Evolutionary conservation across 2,888 invertebrate species (phyloP).

Genomic region (Onchidella celtica): DNA sequence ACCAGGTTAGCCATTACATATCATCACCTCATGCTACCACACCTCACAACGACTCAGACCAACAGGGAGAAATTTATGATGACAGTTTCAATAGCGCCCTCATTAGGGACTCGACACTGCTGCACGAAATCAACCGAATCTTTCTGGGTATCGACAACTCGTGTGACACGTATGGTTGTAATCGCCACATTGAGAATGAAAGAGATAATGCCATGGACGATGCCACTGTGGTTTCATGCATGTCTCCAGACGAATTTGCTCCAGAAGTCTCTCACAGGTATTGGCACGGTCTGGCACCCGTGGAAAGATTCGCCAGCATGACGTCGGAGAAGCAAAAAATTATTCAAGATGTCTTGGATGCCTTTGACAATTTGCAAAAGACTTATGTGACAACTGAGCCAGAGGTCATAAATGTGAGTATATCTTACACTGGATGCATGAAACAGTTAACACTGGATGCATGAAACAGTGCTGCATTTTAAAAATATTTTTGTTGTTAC

Average conservation of each 20-base stretch:
- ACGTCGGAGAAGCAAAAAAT: conserved; percentile 38
- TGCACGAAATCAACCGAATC: conserved; percentile 49
- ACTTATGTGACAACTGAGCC: conserved; percentile 26
- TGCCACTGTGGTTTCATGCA: conserved; percentile 2
- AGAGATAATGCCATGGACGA: background rate
- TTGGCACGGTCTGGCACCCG: conserved; percentile 47
- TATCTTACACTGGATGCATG: background rate
- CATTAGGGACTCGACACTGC: conserved; percentile 33
- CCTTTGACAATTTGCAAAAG: conserved; percentile 44
- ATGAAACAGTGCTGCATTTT: too few relatives aligned
- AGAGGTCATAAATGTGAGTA: conserved; percentile 40
- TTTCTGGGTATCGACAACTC: conserved; percentile 52
- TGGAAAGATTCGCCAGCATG: background rate
- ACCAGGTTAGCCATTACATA: conserved; percentile 11
- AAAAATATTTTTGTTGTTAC: conserved; percentile 3
- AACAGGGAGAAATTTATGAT: conserved; percentile 19
- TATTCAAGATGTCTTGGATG: conserved; percentile 40
- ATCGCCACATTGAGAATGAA: background rate
- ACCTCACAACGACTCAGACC: background rate
- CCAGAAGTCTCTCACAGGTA: conserved; percentile 48
- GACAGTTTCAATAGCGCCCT: conserved; percentile 45
- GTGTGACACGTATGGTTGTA: conserved; percentile 45
- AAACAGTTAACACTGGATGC: too few relatives aligned
- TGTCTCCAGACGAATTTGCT: conserved; percentile 41
- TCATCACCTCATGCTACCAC: background rate